Evolutionary conservation across 2,797 vertebrate species (phyloP).

Genomic region (Cossypha dichroa): DNA sequence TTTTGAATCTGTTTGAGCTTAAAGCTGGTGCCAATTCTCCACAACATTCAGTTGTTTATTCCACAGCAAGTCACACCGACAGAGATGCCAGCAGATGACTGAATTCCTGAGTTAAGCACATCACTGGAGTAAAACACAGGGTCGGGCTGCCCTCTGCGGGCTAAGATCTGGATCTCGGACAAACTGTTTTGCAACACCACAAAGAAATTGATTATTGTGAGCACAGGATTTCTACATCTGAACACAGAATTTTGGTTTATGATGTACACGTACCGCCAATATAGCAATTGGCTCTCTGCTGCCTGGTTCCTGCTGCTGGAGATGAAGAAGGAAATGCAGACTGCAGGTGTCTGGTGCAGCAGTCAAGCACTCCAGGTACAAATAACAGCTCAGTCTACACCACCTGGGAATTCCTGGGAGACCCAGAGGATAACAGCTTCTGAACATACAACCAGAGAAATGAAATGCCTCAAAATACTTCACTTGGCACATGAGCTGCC

Average conservation of each 20-base stretch:
- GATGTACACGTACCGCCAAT: background rate
- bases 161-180: background rate
- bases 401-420: background rate
- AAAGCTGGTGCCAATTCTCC: background rate
- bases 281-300: background rate
- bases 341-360: background rate
- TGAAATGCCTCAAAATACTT: background rate
- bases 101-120: background rate
- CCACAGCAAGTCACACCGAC: background rate
- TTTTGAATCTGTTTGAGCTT: background rate
- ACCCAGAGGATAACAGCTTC: background rate
- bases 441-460: background rate
- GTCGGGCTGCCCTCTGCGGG: slow-evolving; percentile 62
- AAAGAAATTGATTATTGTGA: background rate
- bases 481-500: background rate
- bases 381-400: background rate
- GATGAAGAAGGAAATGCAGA: background rate
- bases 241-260: background rate
- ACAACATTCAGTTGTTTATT: slow-evolving; percentile 4
- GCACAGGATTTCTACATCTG: background rate
- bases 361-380: background rate
- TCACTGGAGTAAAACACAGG: background rate
- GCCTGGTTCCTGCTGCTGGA: background rate
- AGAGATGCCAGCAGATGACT: background rate
- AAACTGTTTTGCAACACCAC: background rate